Evolutionary conservation across 2,113 vertebrate genomes (phyloP).

Genomic region (Gorsachius goisagi): DNA sequence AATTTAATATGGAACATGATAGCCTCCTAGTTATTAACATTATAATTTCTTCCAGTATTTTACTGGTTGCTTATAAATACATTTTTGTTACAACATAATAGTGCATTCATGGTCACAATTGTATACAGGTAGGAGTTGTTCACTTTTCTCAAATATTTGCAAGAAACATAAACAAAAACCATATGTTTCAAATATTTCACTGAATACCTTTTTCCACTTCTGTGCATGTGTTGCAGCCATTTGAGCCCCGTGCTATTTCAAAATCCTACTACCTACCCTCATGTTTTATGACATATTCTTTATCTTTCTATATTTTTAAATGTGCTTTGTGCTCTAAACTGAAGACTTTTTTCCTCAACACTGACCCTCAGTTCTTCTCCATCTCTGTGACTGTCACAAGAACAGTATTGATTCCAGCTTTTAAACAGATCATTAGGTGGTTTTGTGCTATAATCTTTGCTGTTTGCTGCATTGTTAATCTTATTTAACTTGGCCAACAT

Average conservation of each 20-base stretch:
- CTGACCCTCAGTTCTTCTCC: neutral
- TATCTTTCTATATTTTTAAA: slow-evolving; percentile 36
- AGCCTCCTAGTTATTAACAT: slow-evolving; percentile 72
- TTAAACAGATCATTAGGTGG: neutral
- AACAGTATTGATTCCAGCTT: neutral
- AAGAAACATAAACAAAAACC: slow-evolving; percentile 79
- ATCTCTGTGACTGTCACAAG: neutral
- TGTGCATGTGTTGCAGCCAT: slow-evolving; percentile 42
- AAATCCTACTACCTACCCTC: slow-evolving; percentile 4
- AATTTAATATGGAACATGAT: slow-evolving; percentile 74
- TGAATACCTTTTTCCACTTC: slow-evolving; percentile 70
- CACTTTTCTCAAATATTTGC: slow-evolving; percentile 72
- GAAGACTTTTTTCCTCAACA: neutral
- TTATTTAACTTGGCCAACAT: neutral
- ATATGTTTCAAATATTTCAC: slow-evolving; percentile 78
- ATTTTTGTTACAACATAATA: slow-evolving; percentile 78
- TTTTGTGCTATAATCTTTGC: neutral
- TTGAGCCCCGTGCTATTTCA: slow-evolving; percentile 51
- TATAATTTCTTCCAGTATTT: slow-evolving; percentile 73
- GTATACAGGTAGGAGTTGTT: slow-evolving; percentile 78
- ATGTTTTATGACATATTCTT: slow-evolving; percentile 40
- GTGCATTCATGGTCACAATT: slow-evolving; percentile 73
- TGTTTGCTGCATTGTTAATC: neutral
- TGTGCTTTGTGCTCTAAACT: neutral
- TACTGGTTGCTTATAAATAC: slow-evolving; percentile 75